Evolutionary conservation across 2,797 vertebrate species (phyloP).

Genomic region (Gephyroberyx darwinii): DNA sequence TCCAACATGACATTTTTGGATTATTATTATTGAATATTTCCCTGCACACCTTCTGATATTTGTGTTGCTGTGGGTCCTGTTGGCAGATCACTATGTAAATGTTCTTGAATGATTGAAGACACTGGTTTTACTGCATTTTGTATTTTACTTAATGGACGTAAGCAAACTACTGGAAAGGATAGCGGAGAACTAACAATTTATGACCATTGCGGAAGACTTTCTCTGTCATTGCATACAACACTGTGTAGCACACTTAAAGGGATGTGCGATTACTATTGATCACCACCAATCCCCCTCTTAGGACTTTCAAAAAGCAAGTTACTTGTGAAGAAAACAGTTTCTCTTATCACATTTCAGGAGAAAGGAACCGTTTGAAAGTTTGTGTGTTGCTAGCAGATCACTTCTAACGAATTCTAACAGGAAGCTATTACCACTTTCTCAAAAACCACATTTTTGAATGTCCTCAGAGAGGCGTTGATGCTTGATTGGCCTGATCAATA

Average conservation of each 20-base stretch:
- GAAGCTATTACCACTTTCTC: neutral
- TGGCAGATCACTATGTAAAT: neutral
- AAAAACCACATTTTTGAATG: too few species aligned
- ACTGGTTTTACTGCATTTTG: neutral
- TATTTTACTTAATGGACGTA: neutral
- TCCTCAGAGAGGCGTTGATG: too few species aligned
- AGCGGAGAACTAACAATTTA: neutral
- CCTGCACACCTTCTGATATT: slow-evolving; percentile 30
- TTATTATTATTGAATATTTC: slow-evolving; percentile 32
- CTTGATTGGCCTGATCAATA: neutral
- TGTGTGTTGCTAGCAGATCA: too few species aligned
- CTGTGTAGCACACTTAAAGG: slow-evolving; percentile 3
- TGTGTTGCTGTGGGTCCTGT: slow-evolving; percentile 28
- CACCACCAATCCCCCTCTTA: neutral
- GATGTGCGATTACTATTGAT: neutral
- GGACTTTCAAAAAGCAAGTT: neutral
- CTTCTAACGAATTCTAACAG: slow-evolving; percentile 1
- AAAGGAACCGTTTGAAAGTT: too few species aligned
- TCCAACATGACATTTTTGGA: slow-evolving; percentile 8
- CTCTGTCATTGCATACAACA: neutral
- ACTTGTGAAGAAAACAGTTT: neutral
- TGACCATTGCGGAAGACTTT: neutral
- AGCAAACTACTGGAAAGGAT: neutral
- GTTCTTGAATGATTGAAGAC: neutral
- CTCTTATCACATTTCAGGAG: too few species aligned